Evolutionary conservation across 2,888 invertebrate species (phyloP), one percentile per base, ranked within the genome.

Genomic region (Aphodius sticticus): DNA sequence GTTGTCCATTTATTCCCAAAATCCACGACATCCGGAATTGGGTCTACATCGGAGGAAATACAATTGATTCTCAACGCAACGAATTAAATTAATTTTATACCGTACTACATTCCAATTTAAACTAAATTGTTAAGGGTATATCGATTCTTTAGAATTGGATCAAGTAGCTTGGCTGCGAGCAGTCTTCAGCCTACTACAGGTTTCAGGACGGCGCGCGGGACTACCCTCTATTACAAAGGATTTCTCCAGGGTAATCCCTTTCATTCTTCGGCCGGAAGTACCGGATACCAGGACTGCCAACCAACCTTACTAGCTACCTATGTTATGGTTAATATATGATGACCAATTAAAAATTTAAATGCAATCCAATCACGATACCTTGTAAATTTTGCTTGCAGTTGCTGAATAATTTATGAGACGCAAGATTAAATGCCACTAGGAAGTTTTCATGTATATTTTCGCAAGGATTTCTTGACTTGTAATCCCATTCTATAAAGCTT

Each of bases 161-260:
- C 53, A 53, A 53, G 12, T 53, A 53, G 53, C 9, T 53, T 5
- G 53, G 53, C 7, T 53, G 53, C 53, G 9, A 9, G 53, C 12
- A 53, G 53, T 7, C 7, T 53, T 53, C 53, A 5, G 53, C 53
- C 53, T 53, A 53, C 53, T 53, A 53, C 2, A 53, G 53, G 53
- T 53, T 53, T 53, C 53, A 53, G 53, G 53, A 53, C 7, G 53
- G 12, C 53, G 53, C 12, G 12, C 53, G 53, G 12, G 53, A 53
- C 53, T 53, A 53, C 53, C 53, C 53, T 53, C 53, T 53, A 53
- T 53, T 53, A 53, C 53, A 53, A 53, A 53, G 53, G 53, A 53
- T 53, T 53, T 53, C 53, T 53, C 53, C 53, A 53, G 53, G 53
- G 53, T 7, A 53, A 53, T 53, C 53, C 53, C 53, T 53, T 12